Evolutionary conservation across 2,797 vertebrate species (phyloP).

Genomic region (Alauda arvensis): DNA sequence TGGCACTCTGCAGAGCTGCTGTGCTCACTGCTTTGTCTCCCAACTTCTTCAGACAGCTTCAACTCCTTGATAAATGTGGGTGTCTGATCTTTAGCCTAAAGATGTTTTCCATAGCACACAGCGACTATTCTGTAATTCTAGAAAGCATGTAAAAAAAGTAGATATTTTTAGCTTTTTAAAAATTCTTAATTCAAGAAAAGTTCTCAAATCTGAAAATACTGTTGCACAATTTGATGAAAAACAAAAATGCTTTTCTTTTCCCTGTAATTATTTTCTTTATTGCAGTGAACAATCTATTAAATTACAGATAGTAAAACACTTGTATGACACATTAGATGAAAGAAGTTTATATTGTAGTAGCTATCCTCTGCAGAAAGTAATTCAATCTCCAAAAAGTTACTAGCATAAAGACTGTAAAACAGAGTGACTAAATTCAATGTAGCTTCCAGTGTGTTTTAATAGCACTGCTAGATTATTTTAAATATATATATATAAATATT

Average conservation of each 20-base stretch:
- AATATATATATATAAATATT: conserved; percentile 33
- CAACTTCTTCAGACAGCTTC: background rate
- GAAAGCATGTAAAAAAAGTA: background rate
- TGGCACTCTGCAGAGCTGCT: background rate
- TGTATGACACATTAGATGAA: background rate
- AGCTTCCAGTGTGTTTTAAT: conserved; percentile 58
- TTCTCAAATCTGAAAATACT: background rate
- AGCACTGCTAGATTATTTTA: conserved; percentile 53
- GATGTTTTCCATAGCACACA: background rate
- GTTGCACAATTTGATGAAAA: background rate
- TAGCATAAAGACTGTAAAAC: background rate
- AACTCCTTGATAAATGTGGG: conserved; percentile 7
- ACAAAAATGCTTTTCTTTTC: background rate
- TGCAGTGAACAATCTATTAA: background rate
- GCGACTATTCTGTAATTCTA: background rate
- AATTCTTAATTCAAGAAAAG: background rate
- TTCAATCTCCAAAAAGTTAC: background rate
- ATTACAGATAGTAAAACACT: background rate
- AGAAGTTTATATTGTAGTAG: background rate
- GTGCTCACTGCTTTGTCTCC: background rate
- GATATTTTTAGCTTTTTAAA: background rate
- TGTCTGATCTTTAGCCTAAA: conserved; percentile 9
- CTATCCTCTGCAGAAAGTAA: background rate
- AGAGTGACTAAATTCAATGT: background rate
- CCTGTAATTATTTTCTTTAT: background rate